Evolutionary conservation across 2,113 vertebrate genomes (phyloP).

Genomic region (Ivindomyrus marchei): DNA sequence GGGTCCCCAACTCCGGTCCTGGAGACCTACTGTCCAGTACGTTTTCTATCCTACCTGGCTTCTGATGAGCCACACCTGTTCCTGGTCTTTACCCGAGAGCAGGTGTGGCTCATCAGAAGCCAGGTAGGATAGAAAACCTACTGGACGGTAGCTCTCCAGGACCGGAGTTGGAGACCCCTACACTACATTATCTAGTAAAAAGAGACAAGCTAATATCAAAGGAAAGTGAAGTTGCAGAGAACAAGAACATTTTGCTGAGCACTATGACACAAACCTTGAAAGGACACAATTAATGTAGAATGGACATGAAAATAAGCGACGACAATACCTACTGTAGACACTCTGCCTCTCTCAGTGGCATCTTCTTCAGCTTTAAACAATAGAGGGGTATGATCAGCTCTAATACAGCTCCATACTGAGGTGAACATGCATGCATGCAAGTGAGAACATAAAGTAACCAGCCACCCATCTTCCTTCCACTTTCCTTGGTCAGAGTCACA

Average conservation of each 20-base stretch:
- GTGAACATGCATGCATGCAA: not conserved
- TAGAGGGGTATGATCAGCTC: slow-evolving; percentile 28
- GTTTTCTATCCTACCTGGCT: not conserved
- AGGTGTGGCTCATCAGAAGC: not conserved
- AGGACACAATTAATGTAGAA: not conserved
- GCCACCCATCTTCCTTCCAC: not conserved
- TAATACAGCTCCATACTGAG: not conserved
- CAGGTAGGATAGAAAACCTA: too few relatives aligned
- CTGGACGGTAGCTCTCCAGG: too few relatives aligned
- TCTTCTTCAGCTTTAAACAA: slow-evolving; percentile 43
- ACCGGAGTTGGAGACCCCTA: too few relatives aligned
- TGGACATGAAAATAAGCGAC: not conserved
- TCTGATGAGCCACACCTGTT: not conserved
- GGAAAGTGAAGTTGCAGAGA: not conserved
- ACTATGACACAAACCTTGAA: not conserved
- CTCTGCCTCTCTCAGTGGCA: slow-evolving; percentile 29
- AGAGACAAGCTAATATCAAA: not conserved
- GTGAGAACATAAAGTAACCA: not conserved
- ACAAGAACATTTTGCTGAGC: not conserved
- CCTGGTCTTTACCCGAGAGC: not conserved
- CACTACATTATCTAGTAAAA: not conserved
- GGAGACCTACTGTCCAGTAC: not conserved
- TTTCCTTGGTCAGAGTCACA: not conserved
- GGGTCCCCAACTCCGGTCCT: not conserved
- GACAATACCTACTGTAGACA: slow-evolving; percentile 56